Base-by-base conservation (phyloP, 1,140 invertebrate species). In the Neodiprion fabricii region DNA sequence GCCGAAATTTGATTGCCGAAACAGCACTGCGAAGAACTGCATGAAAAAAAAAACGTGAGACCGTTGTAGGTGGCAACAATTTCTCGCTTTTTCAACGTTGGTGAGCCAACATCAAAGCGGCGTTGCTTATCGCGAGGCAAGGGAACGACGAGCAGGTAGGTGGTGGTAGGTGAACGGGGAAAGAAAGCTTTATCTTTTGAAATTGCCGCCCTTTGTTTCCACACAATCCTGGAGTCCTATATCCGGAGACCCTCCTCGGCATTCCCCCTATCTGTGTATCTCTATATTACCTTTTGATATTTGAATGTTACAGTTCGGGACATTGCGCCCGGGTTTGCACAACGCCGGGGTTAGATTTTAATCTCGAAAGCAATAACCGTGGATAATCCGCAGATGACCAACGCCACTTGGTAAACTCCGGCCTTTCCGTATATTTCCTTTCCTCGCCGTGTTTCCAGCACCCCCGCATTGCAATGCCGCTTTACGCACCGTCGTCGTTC, bases 181-280 rank as follows among this genome's bases (percentile, higher is more conserved):
- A 61, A 61, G 53, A 61, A 61, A 61, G 53, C 53, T 61, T 61
- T 61, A 61, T 61, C 53, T 61, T 61, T 61, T 61, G 53, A 61
- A 61, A 61, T 61, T 61, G 53, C 53, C 53, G n/a, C n/a, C 53
- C 53, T 61, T 61, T 61, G 53, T 61, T 17, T 61, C 53, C n/a
- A 12, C 53, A 61, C 53, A 61, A 61, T 61, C 53, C 53, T 61
- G 53, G 11, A 61, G 53, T 61, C 53, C 53, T 61, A 40, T 40
- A 61, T 61, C 53, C 53, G 9, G n/a, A 61, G n/a, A 61, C 53
- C 53, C 53, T 61, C 11, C 53, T 17, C n/a, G 11, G n/a, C n/a
- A 61, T 9, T 61, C 11, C 9, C 53, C n/a, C 11, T 61, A 61
- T 61, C 9, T 61, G n/a, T 40, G 28, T 61, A 61, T 17, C 28